Conservation (phyloP, 2,888 invertebrate genomes). For the Hemaris fuciformis region DNA sequence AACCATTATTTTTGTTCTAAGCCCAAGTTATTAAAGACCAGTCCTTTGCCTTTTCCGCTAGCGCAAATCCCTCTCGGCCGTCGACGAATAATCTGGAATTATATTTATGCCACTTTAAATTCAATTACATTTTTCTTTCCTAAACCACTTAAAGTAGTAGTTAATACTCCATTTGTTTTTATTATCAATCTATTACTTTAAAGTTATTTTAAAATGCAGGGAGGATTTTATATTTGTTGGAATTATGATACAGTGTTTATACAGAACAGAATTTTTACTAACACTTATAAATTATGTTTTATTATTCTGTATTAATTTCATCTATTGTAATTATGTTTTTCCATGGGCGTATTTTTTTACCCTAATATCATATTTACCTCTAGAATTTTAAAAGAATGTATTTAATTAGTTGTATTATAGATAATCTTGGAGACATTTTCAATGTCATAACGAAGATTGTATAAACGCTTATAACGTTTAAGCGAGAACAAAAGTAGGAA, state of each 20-base stretch:
- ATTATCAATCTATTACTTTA: background rate
- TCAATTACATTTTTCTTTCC: slow-evolving; percentile 11
- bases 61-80: slow-evolving; percentile 3
- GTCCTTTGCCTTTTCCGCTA: slow-evolving; percentile 7
- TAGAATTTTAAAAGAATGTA: no score
- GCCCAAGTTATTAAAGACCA: slow-evolving; percentile 10
- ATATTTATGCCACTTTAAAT: slow-evolving; percentile 11
- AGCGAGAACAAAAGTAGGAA: slow-evolving; percentile 1
- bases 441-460: background rate
- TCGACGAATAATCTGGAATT: slow-evolving; percentile 6
- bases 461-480: slow-evolving; percentile 4
- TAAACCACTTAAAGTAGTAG: background rate
- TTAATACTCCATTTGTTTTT: background rate
- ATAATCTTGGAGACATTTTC: background rate
- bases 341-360: no score
- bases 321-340: no score
- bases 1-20: slow-evolving; percentile 14
- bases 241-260: no score
- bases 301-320: no score
- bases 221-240: background rate
- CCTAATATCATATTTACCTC: no score
- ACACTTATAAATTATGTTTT: no score
- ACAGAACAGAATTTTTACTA: no score
- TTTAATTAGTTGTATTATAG: background rate
- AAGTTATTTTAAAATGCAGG: background rate